phyloP scores from a whole-genome alignment of 2,888 invertebrate genomes.

The Craniophora ligustri region DNA sequence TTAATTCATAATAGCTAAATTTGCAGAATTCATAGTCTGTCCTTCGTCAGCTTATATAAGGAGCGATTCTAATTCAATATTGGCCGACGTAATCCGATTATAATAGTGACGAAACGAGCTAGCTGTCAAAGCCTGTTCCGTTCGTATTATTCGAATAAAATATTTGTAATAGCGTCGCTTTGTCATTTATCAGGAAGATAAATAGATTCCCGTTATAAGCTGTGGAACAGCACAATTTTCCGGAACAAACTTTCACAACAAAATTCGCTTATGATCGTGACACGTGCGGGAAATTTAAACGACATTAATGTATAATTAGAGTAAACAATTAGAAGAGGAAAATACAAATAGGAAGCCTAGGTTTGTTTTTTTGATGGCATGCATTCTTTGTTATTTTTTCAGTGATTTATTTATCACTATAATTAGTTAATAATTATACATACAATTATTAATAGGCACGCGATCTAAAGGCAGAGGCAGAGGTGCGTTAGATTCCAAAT shows the following conservation, averaged over 20 bases:
- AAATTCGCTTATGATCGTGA: constrained; percentile 15
- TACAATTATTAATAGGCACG: too few species aligned
- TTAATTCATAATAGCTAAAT: constrained; percentile 11
- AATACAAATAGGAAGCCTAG: too few species aligned
- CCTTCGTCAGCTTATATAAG: constrained; percentile 22
- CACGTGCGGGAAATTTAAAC: too few species aligned
- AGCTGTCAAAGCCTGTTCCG: constrained; percentile 31
- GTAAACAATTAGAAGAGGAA: too few species aligned
- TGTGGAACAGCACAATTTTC: constrained; percentile 32
- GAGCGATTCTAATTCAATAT: constrained; percentile 37
- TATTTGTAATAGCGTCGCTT: constrained; percentile 42
- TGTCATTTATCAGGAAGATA: constrained; percentile 52
- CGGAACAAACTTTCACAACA: constrained; percentile 16
- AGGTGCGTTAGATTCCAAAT: too few species aligned
- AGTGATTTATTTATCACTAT: too few species aligned
- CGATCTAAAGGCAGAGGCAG: too few species aligned
- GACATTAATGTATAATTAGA: too few species aligned
- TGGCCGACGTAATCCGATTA: constrained; percentile 39
- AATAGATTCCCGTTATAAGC: constrained; percentile 36
- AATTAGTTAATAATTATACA: background rate
- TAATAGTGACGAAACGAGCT: constrained; percentile 43
- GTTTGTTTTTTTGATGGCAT: too few species aligned
- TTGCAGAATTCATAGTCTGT: constrained; percentile 25
- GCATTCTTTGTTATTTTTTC: too few species aligned
- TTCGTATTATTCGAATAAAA: constrained; percentile 41